Conservation (phyloP, 2,797 vertebrate genomes). For the Euthynnus affinis region DNA sequence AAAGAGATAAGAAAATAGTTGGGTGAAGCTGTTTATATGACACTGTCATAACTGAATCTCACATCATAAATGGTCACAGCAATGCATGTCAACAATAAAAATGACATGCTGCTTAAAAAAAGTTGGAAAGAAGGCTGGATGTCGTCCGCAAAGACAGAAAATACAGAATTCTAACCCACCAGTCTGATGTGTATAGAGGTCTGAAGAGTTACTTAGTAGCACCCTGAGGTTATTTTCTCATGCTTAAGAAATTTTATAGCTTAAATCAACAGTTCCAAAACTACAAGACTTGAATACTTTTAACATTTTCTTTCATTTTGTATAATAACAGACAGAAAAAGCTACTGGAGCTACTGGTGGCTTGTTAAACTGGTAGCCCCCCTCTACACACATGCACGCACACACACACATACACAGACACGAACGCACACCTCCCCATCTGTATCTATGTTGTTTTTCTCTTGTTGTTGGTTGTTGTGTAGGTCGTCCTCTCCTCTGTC, state of each 20-base stretch:
- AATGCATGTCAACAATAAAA: not conserved
- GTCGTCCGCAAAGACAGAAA: too few relatives aligned
- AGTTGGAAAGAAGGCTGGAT: too few relatives aligned
- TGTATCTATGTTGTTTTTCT: conserved; percentile 45
- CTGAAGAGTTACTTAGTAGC: too few relatives aligned
- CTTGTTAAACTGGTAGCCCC: too few relatives aligned
- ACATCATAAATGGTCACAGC: not conserved
- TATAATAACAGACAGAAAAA: conserved; percentile 16
- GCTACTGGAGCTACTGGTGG: conserved; percentile 4
- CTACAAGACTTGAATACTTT: not conserved
- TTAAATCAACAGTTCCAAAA: too few relatives aligned
- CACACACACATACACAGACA: not conserved
- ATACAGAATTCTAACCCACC: not conserved
- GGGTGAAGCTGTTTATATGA: too few relatives aligned
- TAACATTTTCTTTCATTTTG: not conserved
- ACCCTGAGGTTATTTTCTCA: too few relatives aligned
- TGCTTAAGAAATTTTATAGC: too few relatives aligned
- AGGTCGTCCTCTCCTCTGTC: conserved; percentile 78
- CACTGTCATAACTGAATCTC: too few relatives aligned
- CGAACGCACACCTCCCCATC: not conserved
- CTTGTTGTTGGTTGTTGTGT: conserved; percentile 65
- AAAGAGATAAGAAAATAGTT: too few relatives aligned
- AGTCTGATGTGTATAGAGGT: not conserved
- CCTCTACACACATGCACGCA: too few relatives aligned
- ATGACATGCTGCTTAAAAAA: not conserved